Evolutionary conservation across 2,888 invertebrate genomes (phyloP).

Genomic region (Branchipolynoe longqiensis): DNA sequence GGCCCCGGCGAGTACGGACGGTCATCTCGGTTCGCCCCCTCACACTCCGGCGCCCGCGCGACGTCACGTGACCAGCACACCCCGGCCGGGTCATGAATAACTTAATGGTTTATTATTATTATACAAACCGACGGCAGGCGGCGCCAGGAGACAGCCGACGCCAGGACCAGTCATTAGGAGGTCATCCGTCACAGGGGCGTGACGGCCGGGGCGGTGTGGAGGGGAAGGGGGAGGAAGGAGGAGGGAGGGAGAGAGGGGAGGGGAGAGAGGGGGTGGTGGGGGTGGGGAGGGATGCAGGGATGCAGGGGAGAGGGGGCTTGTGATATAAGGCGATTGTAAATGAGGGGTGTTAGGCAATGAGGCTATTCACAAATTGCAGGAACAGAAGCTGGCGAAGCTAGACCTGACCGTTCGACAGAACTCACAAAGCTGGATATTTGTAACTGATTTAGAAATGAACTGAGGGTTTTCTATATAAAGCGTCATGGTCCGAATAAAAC

Average conservation of each 20-base stretch:
- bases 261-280: neutral
- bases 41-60: too few species aligned
- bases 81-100: slow-evolving; percentile 24
- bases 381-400: too few species aligned
- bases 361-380: too few species aligned
- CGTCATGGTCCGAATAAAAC: too few species aligned
- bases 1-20: too few species aligned
- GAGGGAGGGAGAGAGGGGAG: neutral
- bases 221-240: neutral
- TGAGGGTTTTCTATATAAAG: too few species aligned
- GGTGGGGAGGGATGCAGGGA: neutral
- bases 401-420: too few species aligned
- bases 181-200: neutral
- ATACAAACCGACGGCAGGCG: neutral
- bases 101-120: slow-evolving; percentile 25
- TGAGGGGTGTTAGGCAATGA: too few species aligned
- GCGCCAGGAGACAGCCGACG: neutral
- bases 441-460: too few species aligned
- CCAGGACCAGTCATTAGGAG: slow-evolving; percentile 3
- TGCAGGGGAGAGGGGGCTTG: neutral
- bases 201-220: neutral
- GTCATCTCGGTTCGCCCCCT: too few species aligned
- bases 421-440: too few species aligned
- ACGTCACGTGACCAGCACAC: neutral
- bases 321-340: too few species aligned